Evolutionary conservation across 2,797 vertebrate genomes (phyloP).

Genomic region (Rhodeus uyekii): DNA sequence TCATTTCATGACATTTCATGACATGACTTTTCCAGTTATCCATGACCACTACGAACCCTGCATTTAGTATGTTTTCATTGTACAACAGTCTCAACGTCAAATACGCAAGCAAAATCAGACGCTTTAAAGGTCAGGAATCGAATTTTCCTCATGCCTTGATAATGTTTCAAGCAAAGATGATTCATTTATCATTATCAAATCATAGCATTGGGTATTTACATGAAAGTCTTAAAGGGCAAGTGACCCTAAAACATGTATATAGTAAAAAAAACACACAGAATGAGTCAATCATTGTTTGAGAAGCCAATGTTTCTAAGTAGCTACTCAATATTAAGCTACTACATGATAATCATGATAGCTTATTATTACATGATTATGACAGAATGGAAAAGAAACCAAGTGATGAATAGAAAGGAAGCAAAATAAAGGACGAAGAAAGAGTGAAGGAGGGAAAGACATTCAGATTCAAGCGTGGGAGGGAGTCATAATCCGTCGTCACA

Average conservation of each 20-base stretch:
- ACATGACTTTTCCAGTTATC: no score
- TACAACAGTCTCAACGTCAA: not conserved
- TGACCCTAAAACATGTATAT: not conserved
- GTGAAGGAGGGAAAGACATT: conserved; percentile 16
- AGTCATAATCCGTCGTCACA: conserved; percentile 48
- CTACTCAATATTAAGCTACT: not conserved
- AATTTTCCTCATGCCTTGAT: not conserved
- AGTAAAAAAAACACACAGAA: no score
- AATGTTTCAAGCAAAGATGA: not conserved
- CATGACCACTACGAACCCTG: no score
- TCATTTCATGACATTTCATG: no score
- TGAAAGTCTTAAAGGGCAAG: not conserved
- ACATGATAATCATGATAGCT: no score
- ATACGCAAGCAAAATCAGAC: not conserved
- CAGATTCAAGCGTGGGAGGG: not conserved
- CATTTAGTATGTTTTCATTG: not conserved
- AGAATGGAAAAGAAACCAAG: not conserved
- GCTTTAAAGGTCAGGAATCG: no score
- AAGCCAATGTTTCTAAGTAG: not conserved
- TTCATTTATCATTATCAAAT: no score
- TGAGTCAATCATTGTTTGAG: not conserved
- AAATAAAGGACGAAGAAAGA: not conserved
- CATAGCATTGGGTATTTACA: not conserved
- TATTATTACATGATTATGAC: not conserved
- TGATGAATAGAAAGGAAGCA: not conserved